phyloP scores from a whole-genome alignment of 2,797 vertebrate species.

The Diglossa cyanea region DNA sequence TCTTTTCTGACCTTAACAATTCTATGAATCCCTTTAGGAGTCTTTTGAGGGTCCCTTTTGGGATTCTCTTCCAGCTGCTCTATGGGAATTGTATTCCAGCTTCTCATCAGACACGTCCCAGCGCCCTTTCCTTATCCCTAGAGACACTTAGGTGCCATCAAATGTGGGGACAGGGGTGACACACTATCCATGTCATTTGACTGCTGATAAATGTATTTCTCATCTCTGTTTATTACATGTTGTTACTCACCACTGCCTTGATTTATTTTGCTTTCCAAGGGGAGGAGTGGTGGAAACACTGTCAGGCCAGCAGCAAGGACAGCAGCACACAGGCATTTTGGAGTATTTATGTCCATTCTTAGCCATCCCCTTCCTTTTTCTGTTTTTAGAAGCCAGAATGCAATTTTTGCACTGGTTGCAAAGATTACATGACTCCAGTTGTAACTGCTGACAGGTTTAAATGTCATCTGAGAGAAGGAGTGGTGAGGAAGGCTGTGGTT shows the following conservation, averaged over 20 bases:
- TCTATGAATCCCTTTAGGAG: neutral
- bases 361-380: neutral
- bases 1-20: rapidly evolving
- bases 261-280: neutral
- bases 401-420: conserved; percentile 3
- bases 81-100: neutral
- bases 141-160: neutral
- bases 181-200: neutral
- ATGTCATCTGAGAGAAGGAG: conserved; percentile 24
- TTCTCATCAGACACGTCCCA: neutral
- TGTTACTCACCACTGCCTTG: neutral
- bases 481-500: neutral
- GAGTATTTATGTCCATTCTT: neutral
- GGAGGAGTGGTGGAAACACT: neutral
- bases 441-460: conserved; percentile 16
- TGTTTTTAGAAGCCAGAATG: neutral
- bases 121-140: neutral
- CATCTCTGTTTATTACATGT: neutral
- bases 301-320: neutral
- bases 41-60: neutral
- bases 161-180: neutral
- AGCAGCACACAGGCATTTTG: neutral
- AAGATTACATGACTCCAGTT: neutral
- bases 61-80: neutral
- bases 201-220: neutral